These are phyloP conservation scores for Remorina albescens DNA, from an alignment of 2,797 vertebrate genomes.

Conservation along the genomic window DNA sequence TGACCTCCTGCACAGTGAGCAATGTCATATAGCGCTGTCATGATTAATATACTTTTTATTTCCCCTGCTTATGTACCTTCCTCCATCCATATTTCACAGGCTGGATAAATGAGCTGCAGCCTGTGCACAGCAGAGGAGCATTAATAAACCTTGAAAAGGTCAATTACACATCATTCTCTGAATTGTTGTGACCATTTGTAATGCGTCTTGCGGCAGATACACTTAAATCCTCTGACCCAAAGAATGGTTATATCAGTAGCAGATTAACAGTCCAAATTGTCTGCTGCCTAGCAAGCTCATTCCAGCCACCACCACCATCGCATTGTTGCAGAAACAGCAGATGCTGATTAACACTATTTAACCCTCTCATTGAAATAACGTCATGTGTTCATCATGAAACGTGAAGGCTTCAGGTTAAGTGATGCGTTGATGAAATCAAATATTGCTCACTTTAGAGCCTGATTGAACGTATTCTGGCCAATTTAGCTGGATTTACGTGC, in stretches of 20 bases:
- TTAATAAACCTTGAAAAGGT: constrained; percentile 85
- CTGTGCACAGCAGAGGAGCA: constrained; percentile 71
- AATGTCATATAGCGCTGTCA: constrained; percentile 20
- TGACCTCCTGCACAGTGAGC: constrained; percentile 32
- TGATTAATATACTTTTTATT: constrained; percentile 44
- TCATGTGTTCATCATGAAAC: neutral
- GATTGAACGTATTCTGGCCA: neutral
- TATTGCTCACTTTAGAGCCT: neutral
- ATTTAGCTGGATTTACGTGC: constrained; percentile 1
- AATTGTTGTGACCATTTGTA: constrained; percentile 71
- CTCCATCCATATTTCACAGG: constrained; percentile 49
- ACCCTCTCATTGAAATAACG: constrained; percentile 13
- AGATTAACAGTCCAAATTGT: constrained; percentile 18
- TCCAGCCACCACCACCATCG: constrained; percentile 2
- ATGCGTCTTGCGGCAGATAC: constrained; percentile 56
- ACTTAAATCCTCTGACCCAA: constrained; percentile 43
- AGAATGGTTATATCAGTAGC: constrained; percentile 37
- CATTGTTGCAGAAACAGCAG: constrained; percentile 13
- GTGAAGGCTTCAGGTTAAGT: constrained; percentile 13
- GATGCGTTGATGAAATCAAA: neutral
- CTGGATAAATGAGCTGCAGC: constrained; percentile 60
- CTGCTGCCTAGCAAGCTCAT: neutral
- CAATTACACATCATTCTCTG: constrained; percentile 76
- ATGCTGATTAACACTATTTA: constrained; percentile 15
- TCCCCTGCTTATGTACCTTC: constrained; percentile 39